Base-by-base conservation (phyloP, 2,888 invertebrate genomes). In the Brachynemurus nebulosus region DNA sequence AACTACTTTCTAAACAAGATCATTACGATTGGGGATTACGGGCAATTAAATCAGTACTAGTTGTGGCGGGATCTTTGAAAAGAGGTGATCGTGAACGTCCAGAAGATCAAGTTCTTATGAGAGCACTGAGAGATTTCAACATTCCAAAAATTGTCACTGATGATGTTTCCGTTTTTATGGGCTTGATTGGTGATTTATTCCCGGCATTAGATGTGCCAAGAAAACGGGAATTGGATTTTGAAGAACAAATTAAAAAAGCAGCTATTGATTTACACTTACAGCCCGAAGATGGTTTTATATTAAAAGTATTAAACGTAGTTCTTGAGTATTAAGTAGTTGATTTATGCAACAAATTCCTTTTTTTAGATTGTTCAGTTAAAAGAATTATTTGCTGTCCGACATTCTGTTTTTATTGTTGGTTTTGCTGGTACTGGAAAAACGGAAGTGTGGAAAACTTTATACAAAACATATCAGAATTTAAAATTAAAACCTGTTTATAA, bases 1-100 rank as follows among this genome's bases (percentile, higher is more conserved):
- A 95, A 61, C 66, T 95, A 52, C 68, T 95, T 3, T 93, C 92
- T 37, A 92, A 92, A 60, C 88, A 92, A 64, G 93, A 95, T 62
- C 95, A 95, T 63, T 95, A 95, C 59, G 95, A 95, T 70, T 91
- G 93, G 93, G 95, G 95, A 27, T 69, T 95, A 43, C 68, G 95
- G 53, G 95, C 95, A 43, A 93, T 95, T 54, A 95, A 95, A 62
- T 93, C 93, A 42, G 92, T 95, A 37, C 68, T 95, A 42, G 93
- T 95, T 2, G 92, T 95, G 8, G 93, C 93, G 51, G 93, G 92
- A 35, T 80, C 91, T 25, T 67, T 93, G 42, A 91, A 91, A 73
- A 84, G 86, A 52, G 76, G 78, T 42, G 86, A 86, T 59, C 72
- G 80, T 42, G 65, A 67, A 20, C 70, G 85, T 25, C 83, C 91